phyloP scores from a whole-genome alignment of 2,797 vertebrate species.

The Enteromius radiatus region DNA sequence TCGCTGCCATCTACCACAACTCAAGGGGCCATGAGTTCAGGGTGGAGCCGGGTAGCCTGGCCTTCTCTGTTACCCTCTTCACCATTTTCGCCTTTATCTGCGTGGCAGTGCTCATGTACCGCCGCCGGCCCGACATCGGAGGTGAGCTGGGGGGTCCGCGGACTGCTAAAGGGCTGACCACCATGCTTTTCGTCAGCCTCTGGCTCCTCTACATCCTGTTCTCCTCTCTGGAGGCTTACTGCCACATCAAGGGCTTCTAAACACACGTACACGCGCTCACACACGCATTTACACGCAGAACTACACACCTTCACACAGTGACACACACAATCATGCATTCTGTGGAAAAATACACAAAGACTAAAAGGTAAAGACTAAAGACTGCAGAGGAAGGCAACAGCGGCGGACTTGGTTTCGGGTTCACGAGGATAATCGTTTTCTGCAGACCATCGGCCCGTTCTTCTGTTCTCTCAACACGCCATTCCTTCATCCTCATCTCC shows the following conservation, averaged over 20 bases:
- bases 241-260: slow-evolving; percentile 99
- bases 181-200: slow-evolving; percentile 92
- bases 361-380: slow-evolving; percentile 20
- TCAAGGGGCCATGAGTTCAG: slow-evolving; percentile 84
- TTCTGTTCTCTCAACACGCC: slow-evolving; percentile 22
- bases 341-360: slow-evolving; percentile 38
- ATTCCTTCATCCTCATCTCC: slow-evolving; percentile 23
- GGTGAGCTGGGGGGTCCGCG: slow-evolving; percentile 98
- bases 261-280: slow-evolving; percentile 44
- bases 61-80: slow-evolving; percentile 99
- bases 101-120: slow-evolving; percentile 92
- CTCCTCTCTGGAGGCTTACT: slow-evolving; percentile 99
- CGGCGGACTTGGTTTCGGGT: slow-evolving; percentile 43
- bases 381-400: slow-evolving; percentile 43
- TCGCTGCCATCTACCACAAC: slow-evolving; percentile 95
- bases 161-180: slow-evolving; percentile 95
- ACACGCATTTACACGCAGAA: slow-evolving; percentile 43
- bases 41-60: slow-evolving; percentile 92
- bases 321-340: slow-evolving; percentile 44
- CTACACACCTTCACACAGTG: slow-evolving; percentile 39
- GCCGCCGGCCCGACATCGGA: slow-evolving; percentile 94
- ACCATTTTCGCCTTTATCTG: slow-evolving; percentile 99
- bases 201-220: slow-evolving; percentile 99
- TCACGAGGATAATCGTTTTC: slow-evolving; percentile 38
- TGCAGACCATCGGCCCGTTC: slow-evolving; percentile 16